Evolutionary conservation across 2,888 invertebrate species (phyloP).

Genomic region (Antitype chi): DNA sequence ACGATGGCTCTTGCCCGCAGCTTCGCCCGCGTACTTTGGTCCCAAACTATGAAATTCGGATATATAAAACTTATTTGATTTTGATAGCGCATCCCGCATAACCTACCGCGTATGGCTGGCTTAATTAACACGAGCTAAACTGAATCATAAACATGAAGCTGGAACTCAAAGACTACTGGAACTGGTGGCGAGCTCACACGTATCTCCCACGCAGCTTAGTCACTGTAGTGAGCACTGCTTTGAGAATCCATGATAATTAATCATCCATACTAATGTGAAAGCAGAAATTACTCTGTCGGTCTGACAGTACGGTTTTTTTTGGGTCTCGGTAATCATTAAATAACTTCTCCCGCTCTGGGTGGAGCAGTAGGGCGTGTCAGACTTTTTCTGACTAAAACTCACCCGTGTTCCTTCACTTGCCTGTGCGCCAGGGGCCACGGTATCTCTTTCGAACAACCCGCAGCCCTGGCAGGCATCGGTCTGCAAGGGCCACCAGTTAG

Average conservation of each 20-base stretch:
- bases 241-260: not conserved
- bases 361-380: no score
- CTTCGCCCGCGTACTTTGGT: not conserved
- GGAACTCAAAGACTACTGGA: not conserved
- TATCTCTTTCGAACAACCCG: no score
- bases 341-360: no score
- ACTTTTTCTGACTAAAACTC: no score
- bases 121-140: slow-evolving; percentile 16
- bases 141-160: slow-evolving; percentile 14
- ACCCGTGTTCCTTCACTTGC: no score
- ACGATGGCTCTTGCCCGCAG: not conserved
- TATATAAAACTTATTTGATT: not conserved
- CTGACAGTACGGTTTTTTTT: no score
- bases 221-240: not conserved
- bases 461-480: no score
- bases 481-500: no score
- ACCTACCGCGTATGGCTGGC: not conserved
- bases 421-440: no score
- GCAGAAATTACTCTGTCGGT: not conserved
- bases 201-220: not conserved
- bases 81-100: not conserved
- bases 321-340: no score
- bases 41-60: not conserved
- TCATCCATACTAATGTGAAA: not conserved
- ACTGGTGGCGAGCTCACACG: not conserved